Evolutionary conservation across 2,888 invertebrate species (phyloP), one percentile per base, ranked within the genome.

Genomic region (Rosalia funebris): DNA sequence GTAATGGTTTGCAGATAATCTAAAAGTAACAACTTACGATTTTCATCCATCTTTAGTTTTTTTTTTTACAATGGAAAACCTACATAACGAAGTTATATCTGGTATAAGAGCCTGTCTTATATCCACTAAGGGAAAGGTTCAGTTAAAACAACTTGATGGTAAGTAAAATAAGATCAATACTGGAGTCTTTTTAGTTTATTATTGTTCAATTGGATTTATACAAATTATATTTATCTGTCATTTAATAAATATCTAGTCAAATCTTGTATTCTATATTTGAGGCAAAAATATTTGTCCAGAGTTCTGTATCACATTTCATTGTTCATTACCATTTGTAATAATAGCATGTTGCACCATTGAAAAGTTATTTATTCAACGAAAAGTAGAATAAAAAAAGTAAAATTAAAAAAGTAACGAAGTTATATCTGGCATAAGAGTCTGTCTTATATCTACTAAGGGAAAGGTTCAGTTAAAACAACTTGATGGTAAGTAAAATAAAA

Each of bases 371-470:
- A n/a, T n/a, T n/a, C n/a, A n/a, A n/a, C n/a, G n/a, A n/a, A n/a
- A n/a, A n/a, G n/a, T n/a, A n/a, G n/a, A n/a, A n/a, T n/a, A n/a
- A n/a, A n/a, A n/a, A n/a, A n/a, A n/a, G n/a, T n/a, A n/a, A n/a
- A n/a, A n/a, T n/a, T n/a, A n/a, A n/a, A n/a, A n/a, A n/a, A n/a
- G n/a, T 34, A 69, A 70, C 32, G 71, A 74, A 14, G 69, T 76
- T 2, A 60, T 74, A 12, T 48, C 69, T 7, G 71, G 65, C 37
- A 63, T 78, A 4, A 64, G 77, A 17, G 70, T 73, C 2, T 75
- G 76, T 50, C 62, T 78, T 9, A 66, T 77, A 5, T 75, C 76
- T 2, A 69, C 66, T 11, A 78, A 77, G 52, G 76, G 75, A 12
- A 71, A 57, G 39, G 67, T 76, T 25, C 65, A 74, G 42, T 19